Evolutionary conservation across 2,888 invertebrate species (phyloP), one percentile per base, ranked within the genome.

Genomic region (Pheosia gnoma): DNA sequence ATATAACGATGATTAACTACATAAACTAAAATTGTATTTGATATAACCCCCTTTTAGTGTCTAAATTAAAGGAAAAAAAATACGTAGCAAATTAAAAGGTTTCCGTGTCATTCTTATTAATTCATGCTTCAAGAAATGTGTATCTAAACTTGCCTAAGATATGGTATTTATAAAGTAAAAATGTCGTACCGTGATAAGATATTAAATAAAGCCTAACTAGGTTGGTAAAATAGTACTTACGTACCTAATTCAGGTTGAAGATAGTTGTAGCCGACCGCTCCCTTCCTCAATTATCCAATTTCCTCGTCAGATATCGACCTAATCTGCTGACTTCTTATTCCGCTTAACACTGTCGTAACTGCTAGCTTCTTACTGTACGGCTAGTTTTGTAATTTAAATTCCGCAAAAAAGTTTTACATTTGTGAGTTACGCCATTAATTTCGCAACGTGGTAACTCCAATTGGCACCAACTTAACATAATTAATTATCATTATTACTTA

Each of bases 261-360:
- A 47, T 47, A 47, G 11, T 37, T 58, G 57, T 61, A 55, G 55
- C 60, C 56, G 51, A 59, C 85, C 87, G 82, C 87, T 90, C 90
- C 89, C 89, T 88, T 90, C 89, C 88, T 89, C 88, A 88, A 90
- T 91, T 90, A 89, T 90, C 86, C 87, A 90, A 90, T 90, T 87
- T 90, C 86, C 88, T 88, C 78, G 81, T 80, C 84, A 84, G 85
- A 82, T 85, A 82, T 82, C 84, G 85, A 83, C 85, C 83, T 79
- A 84, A 75, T 83, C 76, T 71, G 66, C 67, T 66, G 58, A 71
- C 65, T 65, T 63, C 10, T 47, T 47, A 11, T 70, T 68, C 63
- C 61, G 71, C 65, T 68, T 65, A 61, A 53, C 53, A 66, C 13
- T n/a, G 37, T 37, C 45, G 57, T 41, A 41, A 56, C 56, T 51